Base-by-base conservation (phyloP, 2,888 invertebrate genomes). In the Microctonus hyperodae region DNA sequence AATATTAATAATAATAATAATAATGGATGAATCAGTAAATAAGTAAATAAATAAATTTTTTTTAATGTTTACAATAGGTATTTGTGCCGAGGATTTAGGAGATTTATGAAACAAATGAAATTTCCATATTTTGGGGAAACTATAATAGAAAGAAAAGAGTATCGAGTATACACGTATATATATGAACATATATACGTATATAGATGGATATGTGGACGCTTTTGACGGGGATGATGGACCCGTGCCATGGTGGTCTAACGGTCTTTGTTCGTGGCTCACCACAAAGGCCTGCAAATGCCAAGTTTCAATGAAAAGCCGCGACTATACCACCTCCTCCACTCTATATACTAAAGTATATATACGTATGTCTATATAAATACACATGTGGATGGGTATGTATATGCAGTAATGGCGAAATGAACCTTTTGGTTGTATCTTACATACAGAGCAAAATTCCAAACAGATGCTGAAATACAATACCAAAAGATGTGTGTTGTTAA, bases 261-360 rank as follows among this genome's bases (percentile, higher is more conserved):
- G 22, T 16, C 70, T 74, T 82, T 82, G 82, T 82, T 76, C 79
- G 78, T 74, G 80, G 80, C 81, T 81, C 77, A 77, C 81, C 81
- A 82, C 82, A 82, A 82, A 82, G 76, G 81, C 80, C 81, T 82
- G 81, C 77, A 80, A 82, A 81, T 81, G 81, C 80, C 81, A 74
- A 74, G 69, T 78, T 75, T 75, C 78, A 76, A 78, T 80, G 81
- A 79, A 81, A 79, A 80, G 79, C 81, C 73, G 63, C 57, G 64
- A 68, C 56, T 64, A 65, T 56, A 63, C 64, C 73, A 71, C 74
- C 75, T 71, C 76, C 60, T 69, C 48, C 61, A 56, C 33, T 31
- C 55, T 55, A 11, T 25, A n/a, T n/a, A 33, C 5, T 56, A 20
- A 31, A 31, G 7, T 44, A 44, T 44, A 44, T 44, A n/a, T 44